Evolutionary conservation across 37 sponge, comb jelly and placozoan genomes (phyloP).

Genomic region (Lycopodina hypogea): DNA sequence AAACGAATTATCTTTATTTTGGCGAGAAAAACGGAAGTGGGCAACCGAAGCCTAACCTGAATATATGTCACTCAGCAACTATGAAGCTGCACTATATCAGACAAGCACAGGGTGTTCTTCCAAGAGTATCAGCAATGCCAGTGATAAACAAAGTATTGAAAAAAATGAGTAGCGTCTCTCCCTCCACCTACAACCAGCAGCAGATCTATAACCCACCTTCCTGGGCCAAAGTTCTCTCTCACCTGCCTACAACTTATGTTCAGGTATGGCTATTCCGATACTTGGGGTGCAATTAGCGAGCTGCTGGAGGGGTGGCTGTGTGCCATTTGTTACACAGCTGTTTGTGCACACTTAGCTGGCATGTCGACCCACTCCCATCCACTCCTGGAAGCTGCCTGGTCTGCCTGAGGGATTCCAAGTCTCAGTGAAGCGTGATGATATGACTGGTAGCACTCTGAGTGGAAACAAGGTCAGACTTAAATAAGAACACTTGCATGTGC

Average conservation of each 20-base stretch:
- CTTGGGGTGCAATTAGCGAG: not conserved
- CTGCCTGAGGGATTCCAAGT: conserved; percentile 59
- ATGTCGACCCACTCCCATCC: no score
- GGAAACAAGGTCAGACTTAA: no score
- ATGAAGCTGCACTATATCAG: not conserved
- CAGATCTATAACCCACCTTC: not conserved
- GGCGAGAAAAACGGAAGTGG: no score
- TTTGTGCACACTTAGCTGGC: conserved; percentile 68
- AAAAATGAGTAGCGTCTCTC: no score
- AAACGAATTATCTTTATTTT: no score
- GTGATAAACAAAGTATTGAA: not conserved
- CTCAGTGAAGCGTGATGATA: conserved; percentile 73
- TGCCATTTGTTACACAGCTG: conserved; percentile 63
- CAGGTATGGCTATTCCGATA: not conserved
- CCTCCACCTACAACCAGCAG: not conserved
- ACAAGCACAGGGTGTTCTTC: no score
- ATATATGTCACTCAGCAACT: not conserved
- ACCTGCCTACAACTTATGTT: not conserved
- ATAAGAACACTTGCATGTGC: no score
- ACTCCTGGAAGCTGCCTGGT: conserved; percentile 54
- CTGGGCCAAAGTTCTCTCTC: not conserved
- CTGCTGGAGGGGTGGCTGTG: conserved; percentile 35
- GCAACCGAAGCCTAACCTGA: no score
- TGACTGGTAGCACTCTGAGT: conserved; percentile 70
- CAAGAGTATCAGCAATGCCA: no score